These are phyloP conservation scores for Ceyx margarethae DNA, from an alignment of 2,113 vertebrate genomes.

Conservation along the genomic window DNA sequence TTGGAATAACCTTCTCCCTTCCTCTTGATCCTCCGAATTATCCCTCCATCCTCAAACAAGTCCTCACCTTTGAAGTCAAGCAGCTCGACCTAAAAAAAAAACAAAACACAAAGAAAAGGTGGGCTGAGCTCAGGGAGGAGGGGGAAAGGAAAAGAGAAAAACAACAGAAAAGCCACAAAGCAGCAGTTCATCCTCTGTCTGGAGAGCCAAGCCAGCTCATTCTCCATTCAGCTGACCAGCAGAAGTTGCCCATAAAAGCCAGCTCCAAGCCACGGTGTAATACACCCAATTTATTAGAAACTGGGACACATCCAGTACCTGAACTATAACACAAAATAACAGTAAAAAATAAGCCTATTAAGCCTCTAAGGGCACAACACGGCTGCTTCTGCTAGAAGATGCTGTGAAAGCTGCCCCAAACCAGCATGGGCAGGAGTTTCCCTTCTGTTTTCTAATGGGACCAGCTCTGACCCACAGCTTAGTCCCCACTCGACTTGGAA, in stretches of 20 bases:
- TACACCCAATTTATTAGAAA: constrained; percentile 24
- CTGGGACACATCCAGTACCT: constrained; percentile 40
- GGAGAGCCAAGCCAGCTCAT: constrained; percentile 3
- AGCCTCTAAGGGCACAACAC: constrained; percentile 10
- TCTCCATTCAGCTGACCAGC: constrained; percentile 46
- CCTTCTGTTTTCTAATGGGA: neutral
- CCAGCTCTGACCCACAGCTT: neutral
- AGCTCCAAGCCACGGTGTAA: constrained; percentile 43
- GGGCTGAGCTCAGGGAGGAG: neutral
- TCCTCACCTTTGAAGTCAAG: constrained; percentile 91
- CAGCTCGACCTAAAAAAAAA: constrained; percentile 84
- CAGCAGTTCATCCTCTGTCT: constrained; percentile 16
- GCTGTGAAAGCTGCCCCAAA: neutral
- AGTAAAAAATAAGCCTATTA: constrained; percentile 41
- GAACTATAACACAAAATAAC: constrained; percentile 31
- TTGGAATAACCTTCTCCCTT: constrained; percentile 91
- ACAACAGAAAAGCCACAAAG: constrained; percentile 34
- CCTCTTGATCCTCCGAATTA: constrained; percentile 89
- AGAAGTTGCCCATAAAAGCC: constrained; percentile 33
- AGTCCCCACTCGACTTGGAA: neutral
- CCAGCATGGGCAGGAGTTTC: neutral
- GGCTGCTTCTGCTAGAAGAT: constrained; percentile 30
- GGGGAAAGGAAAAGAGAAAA: neutral
- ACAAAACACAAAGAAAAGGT: neutral
- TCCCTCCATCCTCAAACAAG: constrained; percentile 89